Percentiles rank a stretch among this genome's conserved stretches.
Evolutionary conservation across 2,888 invertebrate genomes (phyloP).

Genomic region (Dioctria linearis): DNA sequence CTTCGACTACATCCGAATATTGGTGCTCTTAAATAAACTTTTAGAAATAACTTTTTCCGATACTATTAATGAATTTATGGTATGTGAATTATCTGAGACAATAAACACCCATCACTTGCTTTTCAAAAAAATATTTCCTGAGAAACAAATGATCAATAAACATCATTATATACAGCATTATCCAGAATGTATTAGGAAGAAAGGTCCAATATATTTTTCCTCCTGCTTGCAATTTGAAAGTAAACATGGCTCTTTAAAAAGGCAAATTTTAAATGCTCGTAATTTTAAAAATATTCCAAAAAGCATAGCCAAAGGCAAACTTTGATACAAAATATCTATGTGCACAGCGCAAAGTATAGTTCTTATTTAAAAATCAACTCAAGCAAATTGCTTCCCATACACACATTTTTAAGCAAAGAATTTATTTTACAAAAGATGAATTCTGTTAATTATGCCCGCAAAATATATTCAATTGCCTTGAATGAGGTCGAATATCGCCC

Average conservation of each 20-base stretch:
- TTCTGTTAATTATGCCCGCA: no score
- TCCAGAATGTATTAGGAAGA: slow-evolving; percentile 8
- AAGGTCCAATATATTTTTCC: slow-evolving; percentile 13
- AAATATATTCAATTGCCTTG: no score
- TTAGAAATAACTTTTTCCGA: no score
- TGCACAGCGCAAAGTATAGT: no score
- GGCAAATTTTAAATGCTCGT: slow-evolving; percentile 25
- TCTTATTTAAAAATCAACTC: no score
- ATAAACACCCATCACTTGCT: slow-evolving; percentile 23
- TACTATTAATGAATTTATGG: neutral
- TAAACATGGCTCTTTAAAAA: slow-evolving; percentile 40
- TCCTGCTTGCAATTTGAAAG: slow-evolving; percentile 42
- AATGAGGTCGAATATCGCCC: no score
- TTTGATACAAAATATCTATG: no score
- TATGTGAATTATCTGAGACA: slow-evolving; percentile 12
- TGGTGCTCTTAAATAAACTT: no score
- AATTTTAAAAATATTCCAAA: slow-evolving; percentile 52
- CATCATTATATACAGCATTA: slow-evolving; percentile 46
- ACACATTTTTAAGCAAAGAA: no score
- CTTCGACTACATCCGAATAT: no score
- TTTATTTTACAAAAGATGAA: no score
- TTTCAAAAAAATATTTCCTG: slow-evolving; percentile 38
- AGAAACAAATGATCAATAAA: slow-evolving; percentile 42
- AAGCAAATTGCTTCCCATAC: no score
- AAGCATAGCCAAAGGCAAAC: slow-evolving; percentile 46